A percentile compares a stretch with the other conserved stretches of the same genome.
Evolutionary conservation across 2,113 vertebrate genomes (phyloP).

Genomic region (Orthonyx spaldingii): DNA sequence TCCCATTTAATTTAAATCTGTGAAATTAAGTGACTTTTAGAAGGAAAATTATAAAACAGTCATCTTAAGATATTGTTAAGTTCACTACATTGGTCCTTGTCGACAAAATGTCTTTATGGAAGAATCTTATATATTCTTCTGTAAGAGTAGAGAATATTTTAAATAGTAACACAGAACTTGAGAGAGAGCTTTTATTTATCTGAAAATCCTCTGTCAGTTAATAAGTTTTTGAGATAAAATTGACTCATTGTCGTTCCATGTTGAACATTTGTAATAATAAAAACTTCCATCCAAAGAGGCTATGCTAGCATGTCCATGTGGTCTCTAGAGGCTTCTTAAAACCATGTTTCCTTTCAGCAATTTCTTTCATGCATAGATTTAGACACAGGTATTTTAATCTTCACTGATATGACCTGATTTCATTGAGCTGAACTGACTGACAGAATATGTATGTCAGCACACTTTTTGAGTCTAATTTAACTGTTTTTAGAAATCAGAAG

Average conservation of each 20-base stretch:
- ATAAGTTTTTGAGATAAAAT: background rate
- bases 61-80: background rate
- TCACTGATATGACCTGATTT: background rate
- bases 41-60: background rate
- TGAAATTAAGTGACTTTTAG: background rate
- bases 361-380: background rate
- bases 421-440: background rate
- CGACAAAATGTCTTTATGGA: background rate
- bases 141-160: background rate
- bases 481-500: background rate
- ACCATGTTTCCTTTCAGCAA: background rate
- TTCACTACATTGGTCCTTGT: background rate
- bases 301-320: background rate
- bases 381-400: background rate
- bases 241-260: background rate
- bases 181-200: background rate
- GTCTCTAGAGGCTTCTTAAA: background rate
- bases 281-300: background rate
- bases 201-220: background rate
- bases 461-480: background rate
- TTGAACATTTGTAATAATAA: background rate
- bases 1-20: background rate
- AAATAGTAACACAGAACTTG: background rate
- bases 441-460: background rate
- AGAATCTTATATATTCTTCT: background rate